A percentile compares a stretch with the other conserved stretches of the same genome.
phyloP scores from a whole-genome alignment of 2,888 invertebrate genomes.

The Nebria brevicollis region DNA sequence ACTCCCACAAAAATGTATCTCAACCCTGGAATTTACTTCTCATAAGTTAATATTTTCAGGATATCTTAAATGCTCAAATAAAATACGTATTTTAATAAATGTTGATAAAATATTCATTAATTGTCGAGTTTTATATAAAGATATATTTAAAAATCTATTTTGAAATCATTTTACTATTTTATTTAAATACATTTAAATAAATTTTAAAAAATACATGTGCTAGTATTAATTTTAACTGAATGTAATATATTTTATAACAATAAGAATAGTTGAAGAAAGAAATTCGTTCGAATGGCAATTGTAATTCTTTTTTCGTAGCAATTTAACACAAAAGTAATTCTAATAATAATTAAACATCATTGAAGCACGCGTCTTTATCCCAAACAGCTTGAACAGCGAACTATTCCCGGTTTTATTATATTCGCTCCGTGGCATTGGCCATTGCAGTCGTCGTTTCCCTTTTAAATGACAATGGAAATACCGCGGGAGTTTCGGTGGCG shows the following conservation, averaged over 20 bases:
- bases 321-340: not conserved
- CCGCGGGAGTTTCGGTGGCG: slow-evolving; percentile 7
- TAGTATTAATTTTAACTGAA: not conserved
- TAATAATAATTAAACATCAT: slow-evolving; percentile 23
- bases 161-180: not conserved
- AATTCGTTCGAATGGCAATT: not conserved
- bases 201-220: too few species aligned
- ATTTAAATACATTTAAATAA: too few species aligned
- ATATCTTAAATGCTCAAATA: too few species aligned
- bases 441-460: slow-evolving; percentile 6
- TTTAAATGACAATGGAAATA: slow-evolving; percentile 33
- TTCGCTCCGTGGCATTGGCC: not conserved
- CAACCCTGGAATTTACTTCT: too few species aligned
- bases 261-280: not conserved
- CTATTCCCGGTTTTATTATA: slow-evolving; percentile 29
- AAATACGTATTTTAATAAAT: too few species aligned
- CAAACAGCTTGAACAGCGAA: slow-evolving; percentile 9
- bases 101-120: too few species aligned
- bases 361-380: slow-evolving; percentile 4
- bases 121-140: too few species aligned
- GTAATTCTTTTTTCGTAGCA: not conserved
- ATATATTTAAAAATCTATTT: too few species aligned
- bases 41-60: too few species aligned
- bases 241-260: too few species aligned
- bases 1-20: too few species aligned